Base-by-base conservation (phyloP, 2,113 vertebrate species). In the Herpetotheres cachinnans region DNA sequence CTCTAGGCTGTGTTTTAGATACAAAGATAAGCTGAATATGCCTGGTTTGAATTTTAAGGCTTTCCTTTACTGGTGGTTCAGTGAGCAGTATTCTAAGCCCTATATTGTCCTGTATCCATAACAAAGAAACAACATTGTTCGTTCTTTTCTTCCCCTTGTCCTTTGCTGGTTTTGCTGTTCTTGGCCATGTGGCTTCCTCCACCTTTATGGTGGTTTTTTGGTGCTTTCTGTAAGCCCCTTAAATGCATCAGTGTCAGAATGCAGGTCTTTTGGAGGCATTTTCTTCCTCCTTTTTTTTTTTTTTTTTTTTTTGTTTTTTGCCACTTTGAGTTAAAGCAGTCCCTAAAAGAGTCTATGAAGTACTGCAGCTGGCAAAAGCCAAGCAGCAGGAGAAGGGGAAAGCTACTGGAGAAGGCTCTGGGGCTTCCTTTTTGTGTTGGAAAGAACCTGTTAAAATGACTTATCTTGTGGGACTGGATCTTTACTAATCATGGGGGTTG, bases 111-210 rank as follows among this genome's bases (percentile, higher is more conserved):
- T 61, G 10, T 62, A 34, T 34, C 44, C 7, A 1, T 50, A 38
- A 77, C 29, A 77, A 24, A 58, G 44, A 59, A 77, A 46, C 4
- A 72, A 34, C 21, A 5, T 36, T 56, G 42, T 78, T 71, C 11
- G 0, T 34, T 73, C 38, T 72, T 70, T 38, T 14, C 26, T 40
- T 20, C 5, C 5, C 4, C 1, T 4, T 1, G 0, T 58, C 36
- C 29, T 55, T 92, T 30, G 12, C 32, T 69, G 6, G 40, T 89
- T 34, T 63, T 42, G 42, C 32, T 69, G 6, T 47, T 89, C 36
- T 63, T 72, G 20, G 8, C 8, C 22, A 7, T 49, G 10, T 84
- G 46, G 21, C n/a, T 91, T 91, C 16, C 26, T 69, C 12, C 16
- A 30, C 27, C 14, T 69, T 61, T 6, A 2, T 47, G 14, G 15